phyloP scores from a whole-genome alignment of 2,888 invertebrate species.

The Hydrotaea cyrtoneurina region DNA sequence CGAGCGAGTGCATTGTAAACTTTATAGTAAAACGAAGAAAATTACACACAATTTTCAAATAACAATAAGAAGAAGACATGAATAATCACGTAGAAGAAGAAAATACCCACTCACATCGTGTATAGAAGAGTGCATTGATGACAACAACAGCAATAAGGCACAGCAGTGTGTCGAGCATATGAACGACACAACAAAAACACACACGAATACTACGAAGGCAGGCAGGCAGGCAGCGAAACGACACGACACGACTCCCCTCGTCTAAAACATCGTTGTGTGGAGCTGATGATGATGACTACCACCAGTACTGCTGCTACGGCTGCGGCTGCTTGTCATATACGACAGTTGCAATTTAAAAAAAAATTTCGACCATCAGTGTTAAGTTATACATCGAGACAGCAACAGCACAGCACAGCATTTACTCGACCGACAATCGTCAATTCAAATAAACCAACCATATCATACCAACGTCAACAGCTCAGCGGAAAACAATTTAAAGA shows the following conservation, averaged over 20 bases:
- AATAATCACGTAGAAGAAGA: neutral
- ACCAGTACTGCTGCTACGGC: slow-evolving; percentile 43
- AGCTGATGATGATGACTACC: slow-evolving; percentile 10
- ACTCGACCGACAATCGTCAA: slow-evolving; percentile 29
- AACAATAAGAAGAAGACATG: slow-evolving; percentile 6
- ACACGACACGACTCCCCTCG: slow-evolving; percentile 8
- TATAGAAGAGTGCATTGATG: slow-evolving; percentile 46
- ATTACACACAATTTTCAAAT: slow-evolving; percentile 20
- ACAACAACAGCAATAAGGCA: slow-evolving; percentile 51
- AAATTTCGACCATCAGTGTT: slow-evolving; percentile 79
- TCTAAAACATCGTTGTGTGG: neutral
- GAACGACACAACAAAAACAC: neutral
- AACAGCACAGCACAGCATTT: slow-evolving; percentile 73
- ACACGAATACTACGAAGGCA: slow-evolving; percentile 41
- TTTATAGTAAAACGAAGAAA: slow-evolving; percentile 30
- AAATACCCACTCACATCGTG: neutral
- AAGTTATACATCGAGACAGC: slow-evolving; percentile 81
- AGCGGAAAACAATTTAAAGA: neutral
- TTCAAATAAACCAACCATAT: slow-evolving; percentile 35
- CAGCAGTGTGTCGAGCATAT: slow-evolving; percentile 23
- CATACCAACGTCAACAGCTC: slow-evolving; percentile 10
- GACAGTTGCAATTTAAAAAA: slow-evolving; percentile 70
- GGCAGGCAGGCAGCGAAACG: no score
- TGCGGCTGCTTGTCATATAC: slow-evolving; percentile 57
- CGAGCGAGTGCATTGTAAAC: slow-evolving; percentile 5